Conservation (phyloP, 1,140 invertebrate genomes). For the Contarinia nasturtii region DNA sequence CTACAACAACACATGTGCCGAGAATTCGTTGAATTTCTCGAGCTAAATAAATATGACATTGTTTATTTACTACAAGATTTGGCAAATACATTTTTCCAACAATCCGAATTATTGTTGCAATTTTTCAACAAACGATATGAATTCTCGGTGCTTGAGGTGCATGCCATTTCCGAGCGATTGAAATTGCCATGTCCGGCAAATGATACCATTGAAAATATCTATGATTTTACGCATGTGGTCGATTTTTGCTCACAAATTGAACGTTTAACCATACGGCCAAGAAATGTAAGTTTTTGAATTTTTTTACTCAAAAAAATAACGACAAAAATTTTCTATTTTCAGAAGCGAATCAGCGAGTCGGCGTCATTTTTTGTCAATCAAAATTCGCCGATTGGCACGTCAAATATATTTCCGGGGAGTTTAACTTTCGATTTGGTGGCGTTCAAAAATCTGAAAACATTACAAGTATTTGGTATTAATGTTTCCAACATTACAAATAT, state of each 20-base stretch:
- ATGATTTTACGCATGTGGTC: slow-evolving; percentile 75
- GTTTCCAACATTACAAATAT: slow-evolving; percentile 43
- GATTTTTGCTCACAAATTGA: slow-evolving; percentile 67
- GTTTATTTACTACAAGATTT: slow-evolving; percentile 61
- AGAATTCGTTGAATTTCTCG: slow-evolving; percentile 54
- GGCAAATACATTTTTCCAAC: slow-evolving; percentile 45
- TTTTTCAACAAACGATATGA: slow-evolving; percentile 24
- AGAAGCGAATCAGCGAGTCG: background rate
- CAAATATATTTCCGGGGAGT: slow-evolving; percentile 67
- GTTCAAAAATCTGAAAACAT: slow-evolving; percentile 49
- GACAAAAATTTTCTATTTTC: background rate
- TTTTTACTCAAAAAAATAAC: background rate
- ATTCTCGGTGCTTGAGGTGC: slow-evolving; percentile 27
- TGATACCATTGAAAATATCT: slow-evolving; percentile 33
- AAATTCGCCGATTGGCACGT: slow-evolving; percentile 32
- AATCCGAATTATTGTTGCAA: slow-evolving; percentile 43
- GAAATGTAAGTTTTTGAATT: slow-evolving; percentile 20
- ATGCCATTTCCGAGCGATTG: slow-evolving; percentile 71
- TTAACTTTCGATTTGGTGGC: slow-evolving; percentile 58
- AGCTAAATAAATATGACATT: slow-evolving; percentile 68
- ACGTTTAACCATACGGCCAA: slow-evolving; percentile 29
- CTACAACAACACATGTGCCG: slow-evolving; percentile 37
- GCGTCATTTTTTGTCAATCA: background rate
- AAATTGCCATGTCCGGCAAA: slow-evolving; percentile 64
- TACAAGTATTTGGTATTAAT: slow-evolving; percentile 39